Evolutionary conservation across 92 coral and sea anemone genomes (phyloP), one percentile per base, ranked within the genome.

Genomic region (Diadumene lineata): DNA sequence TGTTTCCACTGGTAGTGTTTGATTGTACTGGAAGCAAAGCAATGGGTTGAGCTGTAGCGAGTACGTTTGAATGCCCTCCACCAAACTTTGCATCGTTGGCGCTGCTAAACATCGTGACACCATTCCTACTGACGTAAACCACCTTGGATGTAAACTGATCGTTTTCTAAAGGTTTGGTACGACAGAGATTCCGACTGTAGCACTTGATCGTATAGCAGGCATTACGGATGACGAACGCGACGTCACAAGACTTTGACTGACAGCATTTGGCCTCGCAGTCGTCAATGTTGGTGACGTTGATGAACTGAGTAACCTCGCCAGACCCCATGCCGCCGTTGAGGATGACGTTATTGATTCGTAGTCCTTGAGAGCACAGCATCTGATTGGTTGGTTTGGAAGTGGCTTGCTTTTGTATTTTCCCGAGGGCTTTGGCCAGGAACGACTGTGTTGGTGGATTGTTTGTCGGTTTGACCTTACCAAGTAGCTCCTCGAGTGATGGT

Each of bases 281-380:
- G 34, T 77, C 79, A 53, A 94, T 77, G 19, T 83, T 79, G 16
- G 82, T 50, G 33, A 92, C 76, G 61, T 92, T 75, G 10, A 84
- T 79, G 61, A 76, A 89, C 89, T 94, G 96, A 25, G 88, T 69
- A 31, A 94, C 98, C 76, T 92, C 89, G 46, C 98, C 98, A 1
- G 98, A 89, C 21, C 97, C 97, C 84, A 94, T 90, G 10, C 98
- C 98, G 17, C 97, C 97, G 27, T 87, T 92, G 28, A 94, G 74
- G 34, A 93, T 94, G 0, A 94, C 98, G 23, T 89, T 83, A 24
- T 70, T 79, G 55, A 92, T 64, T 23, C 89, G 71, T 26, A 94
- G 92, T 9, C 98, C 98, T 76, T 90, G 87, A 18, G 89, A 71
- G 64, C 98, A 94, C 55, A 69, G 78, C 16, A 2, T 56, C 32